Evolutionary conservation across 1,140 invertebrate species (phyloP), one percentile per base, ranked within the genome.

Genomic region (Stratiolaelaps scimitus): DNA sequence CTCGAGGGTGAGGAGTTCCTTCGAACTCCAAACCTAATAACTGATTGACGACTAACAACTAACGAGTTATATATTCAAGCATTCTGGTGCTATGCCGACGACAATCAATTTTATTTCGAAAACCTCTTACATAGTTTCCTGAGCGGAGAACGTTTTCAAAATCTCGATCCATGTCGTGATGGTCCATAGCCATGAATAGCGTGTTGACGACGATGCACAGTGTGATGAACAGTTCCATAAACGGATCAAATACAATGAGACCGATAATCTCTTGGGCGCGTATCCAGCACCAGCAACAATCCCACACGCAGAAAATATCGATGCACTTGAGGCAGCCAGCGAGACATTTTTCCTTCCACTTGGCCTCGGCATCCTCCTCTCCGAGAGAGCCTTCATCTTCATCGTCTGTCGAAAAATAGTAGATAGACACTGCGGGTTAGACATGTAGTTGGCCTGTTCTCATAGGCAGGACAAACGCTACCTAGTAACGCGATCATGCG

Each of bases 181-280:
- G 90, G 78, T 97, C 93, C 75, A 95, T 79, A 13, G 92, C 92
- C 93, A 98, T 97, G 79, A 97, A 97, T 66, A 93, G 80, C 0
- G 94, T 98, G 75, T 98, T 98, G 69, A 95, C 88, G 64, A 96
- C 88, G 78, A 98, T 98, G 78, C 92, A 97, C 45, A 97, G 80
- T 7, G 92, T 97, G 75, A 98, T 97, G 78, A 97, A 96, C 68
- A 97, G 80, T 76, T 98, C 94, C 69, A 96, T 89, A 75, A 97
- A 98, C 6, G 93, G 91, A 81, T 97, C 92, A 77, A 96, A 93
- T 65, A 97, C 92, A 71, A 98, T 80, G 17, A 94, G 78, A 1
- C 85, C 83, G n/a, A 95, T 83, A 76, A 85, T 85, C 75, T 91
- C 86, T 79, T 93, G 88, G 74, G 95, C 83, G 75, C 85, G 85